Conservation (phyloP, 2,888 invertebrate genomes). For the Orthonevra nobilis region DNA sequence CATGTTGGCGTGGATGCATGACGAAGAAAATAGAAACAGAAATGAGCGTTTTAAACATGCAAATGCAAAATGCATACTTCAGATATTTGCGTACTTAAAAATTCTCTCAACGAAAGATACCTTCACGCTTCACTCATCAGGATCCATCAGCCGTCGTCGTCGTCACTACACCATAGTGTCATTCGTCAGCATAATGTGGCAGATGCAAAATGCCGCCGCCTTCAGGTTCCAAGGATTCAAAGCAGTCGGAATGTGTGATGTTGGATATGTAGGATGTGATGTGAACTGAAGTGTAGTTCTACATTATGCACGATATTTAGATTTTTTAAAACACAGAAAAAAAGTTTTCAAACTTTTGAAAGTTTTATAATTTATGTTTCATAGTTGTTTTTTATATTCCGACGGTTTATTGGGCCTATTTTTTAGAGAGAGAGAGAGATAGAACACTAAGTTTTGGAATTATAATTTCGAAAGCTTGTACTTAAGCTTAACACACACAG, state of each 20-base stretch:
- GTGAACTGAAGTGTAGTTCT: slow-evolving; percentile 46
- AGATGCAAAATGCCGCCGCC: slow-evolving; percentile 13
- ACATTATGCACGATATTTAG: slow-evolving; percentile 55
- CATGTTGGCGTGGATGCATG: background rate
- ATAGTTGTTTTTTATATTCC: slow-evolving; percentile 11
- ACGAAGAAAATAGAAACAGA: slow-evolving; percentile 30
- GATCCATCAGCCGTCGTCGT: slow-evolving; percentile 25
- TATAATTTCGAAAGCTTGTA: slow-evolving; percentile 25
- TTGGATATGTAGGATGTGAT: too few species aligned
- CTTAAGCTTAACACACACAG: too few species aligned
- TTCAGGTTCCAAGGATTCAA: slow-evolving; percentile 12
- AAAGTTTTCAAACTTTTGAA: too few species aligned
- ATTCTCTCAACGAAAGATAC: slow-evolving; percentile 51
- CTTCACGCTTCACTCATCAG: slow-evolving; percentile 33
- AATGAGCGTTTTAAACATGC: slow-evolving; percentile 54
- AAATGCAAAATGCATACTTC: slow-evolving; percentile 53
- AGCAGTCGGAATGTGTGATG: background rate
- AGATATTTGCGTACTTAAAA: slow-evolving; percentile 44
- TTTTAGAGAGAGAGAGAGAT: slow-evolving; percentile 34
- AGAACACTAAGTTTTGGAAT: slow-evolving; percentile 15
- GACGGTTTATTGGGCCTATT: slow-evolving; percentile 47
- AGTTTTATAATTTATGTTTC: slow-evolving; percentile 43
- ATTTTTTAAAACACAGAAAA: too few species aligned
- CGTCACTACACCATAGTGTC: too few species aligned
- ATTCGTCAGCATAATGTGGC: background rate